phyloP scores from a whole-genome alignment of 2,797 vertebrate genomes.

The Spea hammondii region DNA sequence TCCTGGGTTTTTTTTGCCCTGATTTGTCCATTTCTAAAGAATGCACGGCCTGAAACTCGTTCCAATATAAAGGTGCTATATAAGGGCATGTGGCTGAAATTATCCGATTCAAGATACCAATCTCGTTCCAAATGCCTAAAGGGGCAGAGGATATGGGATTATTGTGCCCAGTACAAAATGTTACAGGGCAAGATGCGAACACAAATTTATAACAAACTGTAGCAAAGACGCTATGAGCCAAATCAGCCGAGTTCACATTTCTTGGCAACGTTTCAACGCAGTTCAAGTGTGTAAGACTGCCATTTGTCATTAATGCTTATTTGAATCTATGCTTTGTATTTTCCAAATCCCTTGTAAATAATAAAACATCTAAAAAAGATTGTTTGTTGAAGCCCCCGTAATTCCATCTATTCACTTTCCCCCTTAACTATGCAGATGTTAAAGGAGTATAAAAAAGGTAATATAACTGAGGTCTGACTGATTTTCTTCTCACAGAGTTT shows the following conservation, averaged over 20 bases:
- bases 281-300: slow-evolving; percentile 7
- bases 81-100: slow-evolving; percentile 36
- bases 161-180: slow-evolving; percentile 25
- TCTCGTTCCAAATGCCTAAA: slow-evolving; percentile 4
- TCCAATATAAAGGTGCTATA: slow-evolving; percentile 36
- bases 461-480: too few relatives aligned
- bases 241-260: slow-evolving; percentile 15
- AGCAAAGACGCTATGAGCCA: slow-evolving; percentile 4
- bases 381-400: too few relatives aligned
- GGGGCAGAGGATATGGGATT: slow-evolving; percentile 4
- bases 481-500: too few relatives aligned
- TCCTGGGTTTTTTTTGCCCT: too few relatives aligned
- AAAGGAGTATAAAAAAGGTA: too few relatives aligned
- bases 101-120: slow-evolving; percentile 23
- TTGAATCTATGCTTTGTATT: background rate
- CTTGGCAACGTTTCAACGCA: slow-evolving; percentile 15
- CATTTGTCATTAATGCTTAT: background rate
- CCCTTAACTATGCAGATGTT: too few relatives aligned
- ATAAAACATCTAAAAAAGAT: too few relatives aligned
- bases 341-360: background rate
- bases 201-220: slow-evolving; percentile 11
- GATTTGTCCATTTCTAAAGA: slow-evolving; percentile 30
- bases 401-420: too few relatives aligned
- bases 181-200: slow-evolving; percentile 15
- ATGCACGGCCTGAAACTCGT: slow-evolving; percentile 25